Percentiles rank a stretch among this genome's conserved stretches.
phyloP scores from a whole-genome alignment of 2,888 invertebrate genomes.

The Helobdella robusta region DNA sequence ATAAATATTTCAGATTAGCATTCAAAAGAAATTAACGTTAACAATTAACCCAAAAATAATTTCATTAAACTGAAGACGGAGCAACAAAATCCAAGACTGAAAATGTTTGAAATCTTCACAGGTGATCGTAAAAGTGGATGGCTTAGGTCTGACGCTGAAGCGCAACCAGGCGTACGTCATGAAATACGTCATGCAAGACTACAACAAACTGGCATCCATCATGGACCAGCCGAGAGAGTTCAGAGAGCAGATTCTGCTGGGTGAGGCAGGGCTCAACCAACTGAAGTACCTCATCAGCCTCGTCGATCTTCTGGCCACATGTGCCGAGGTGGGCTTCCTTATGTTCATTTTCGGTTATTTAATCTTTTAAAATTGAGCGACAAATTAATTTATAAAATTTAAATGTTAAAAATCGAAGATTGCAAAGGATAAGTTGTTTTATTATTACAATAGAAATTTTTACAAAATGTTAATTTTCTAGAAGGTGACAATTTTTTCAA shows the following conservation, averaged over 20 bases:
- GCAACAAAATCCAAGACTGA: too few relatives aligned
- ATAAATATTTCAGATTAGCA: too few relatives aligned
- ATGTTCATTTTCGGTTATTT: not conserved
- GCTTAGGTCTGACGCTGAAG: conserved; percentile 46
- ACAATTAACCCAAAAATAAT: too few relatives aligned
- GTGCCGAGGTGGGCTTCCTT: conserved; percentile 44
- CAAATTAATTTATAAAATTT: too few relatives aligned
- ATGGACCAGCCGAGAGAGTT: conserved; percentile 42
- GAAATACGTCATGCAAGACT: conserved; percentile 49
- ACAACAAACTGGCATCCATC: conserved; percentile 45
- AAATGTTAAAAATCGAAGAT: too few relatives aligned
- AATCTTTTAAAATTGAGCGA: not conserved
- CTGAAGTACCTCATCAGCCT: conserved; percentile 44
- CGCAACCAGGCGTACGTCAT: conserved; percentile 49
- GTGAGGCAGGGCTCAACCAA: conserved; percentile 33
- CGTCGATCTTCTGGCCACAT: conserved; percentile 47
- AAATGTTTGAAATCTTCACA: not conserved
- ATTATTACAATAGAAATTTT: too few relatives aligned
- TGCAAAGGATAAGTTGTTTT: too few relatives aligned
- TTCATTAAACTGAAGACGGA: too few relatives aligned
- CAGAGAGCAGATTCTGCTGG: conserved; percentile 41
- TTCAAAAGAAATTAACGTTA: too few relatives aligned
- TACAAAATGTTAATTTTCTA: not conserved
- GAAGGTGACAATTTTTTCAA: too few relatives aligned
- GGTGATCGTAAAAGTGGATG: conserved; percentile 34